These are phyloP conservation scores for Xenopus laevis DNA, from an alignment of 2,113 vertebrate species.

Conservation along the genomic window DNA sequence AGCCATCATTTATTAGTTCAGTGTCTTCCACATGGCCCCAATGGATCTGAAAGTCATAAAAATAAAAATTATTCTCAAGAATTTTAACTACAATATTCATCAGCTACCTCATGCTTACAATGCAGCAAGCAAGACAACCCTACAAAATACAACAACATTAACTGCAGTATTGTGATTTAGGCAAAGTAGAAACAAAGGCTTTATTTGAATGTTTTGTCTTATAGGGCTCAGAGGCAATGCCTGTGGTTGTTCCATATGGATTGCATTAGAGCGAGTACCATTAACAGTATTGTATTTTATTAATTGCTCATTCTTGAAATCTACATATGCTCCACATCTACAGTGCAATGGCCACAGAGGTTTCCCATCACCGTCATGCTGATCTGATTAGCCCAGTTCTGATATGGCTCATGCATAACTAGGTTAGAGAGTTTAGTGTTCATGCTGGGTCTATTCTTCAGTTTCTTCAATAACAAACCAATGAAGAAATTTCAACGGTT, in stretches of 20 bases:
- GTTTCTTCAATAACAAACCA: neutral
- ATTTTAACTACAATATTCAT: constrained; percentile 11
- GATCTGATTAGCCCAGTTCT: constrained; percentile 11
- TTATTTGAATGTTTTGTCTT: neutral
- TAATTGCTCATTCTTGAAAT: constrained; percentile 25
- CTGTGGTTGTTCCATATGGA: constrained; percentile 32
- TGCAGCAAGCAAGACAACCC: neutral
- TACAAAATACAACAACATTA: neutral
- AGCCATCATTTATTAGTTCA: constrained; percentile 88
- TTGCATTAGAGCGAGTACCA: constrained; percentile 18
- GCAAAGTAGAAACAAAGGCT: too few species aligned
- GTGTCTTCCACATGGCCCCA: constrained; percentile 89
- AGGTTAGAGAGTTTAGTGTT: neutral
- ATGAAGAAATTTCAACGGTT: neutral
- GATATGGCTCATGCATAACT: neutral
- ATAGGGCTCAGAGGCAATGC: constrained; percentile 8
- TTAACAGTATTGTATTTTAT: constrained; percentile 30
- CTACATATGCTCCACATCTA: constrained; percentile 33
- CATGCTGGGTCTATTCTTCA: neutral
- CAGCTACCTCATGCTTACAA: neutral
- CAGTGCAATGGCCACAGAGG: neutral
- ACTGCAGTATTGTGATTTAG: too few species aligned
- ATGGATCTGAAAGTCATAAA: constrained; percentile 65
- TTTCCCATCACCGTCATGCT: neutral
- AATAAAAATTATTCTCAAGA: constrained; percentile 14